Percentiles rank a stretch among this genome's conserved stretches.
phyloP scores from a whole-genome alignment of 2,113 vertebrate genomes.

The Leucopternis melanops region DNA sequence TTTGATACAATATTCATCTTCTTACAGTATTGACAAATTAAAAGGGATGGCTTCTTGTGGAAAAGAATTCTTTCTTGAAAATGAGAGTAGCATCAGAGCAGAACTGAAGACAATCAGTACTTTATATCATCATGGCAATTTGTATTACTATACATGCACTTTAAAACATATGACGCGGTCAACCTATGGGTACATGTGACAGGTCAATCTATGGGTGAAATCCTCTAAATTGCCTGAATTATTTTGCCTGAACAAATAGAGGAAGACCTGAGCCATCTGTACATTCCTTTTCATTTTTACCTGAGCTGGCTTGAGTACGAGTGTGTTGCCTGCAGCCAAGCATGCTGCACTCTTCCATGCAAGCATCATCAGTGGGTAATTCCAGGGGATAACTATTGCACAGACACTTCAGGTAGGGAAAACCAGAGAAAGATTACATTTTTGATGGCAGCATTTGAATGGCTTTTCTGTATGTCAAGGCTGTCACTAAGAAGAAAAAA shows the following conservation, averaged over 20 bases:
- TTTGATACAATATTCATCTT: background rate
- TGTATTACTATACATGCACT: background rate
- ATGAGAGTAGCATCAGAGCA: background rate
- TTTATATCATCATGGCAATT: background rate
- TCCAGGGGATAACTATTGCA: slow-evolving; percentile 84
- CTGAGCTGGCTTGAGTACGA: slow-evolving; percentile 82
- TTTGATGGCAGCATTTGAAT: background rate
- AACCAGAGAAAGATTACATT: background rate
- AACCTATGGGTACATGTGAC: background rate
- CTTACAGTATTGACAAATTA: background rate
- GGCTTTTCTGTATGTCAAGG: background rate
- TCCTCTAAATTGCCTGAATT: background rate
- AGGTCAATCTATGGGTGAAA: background rate
- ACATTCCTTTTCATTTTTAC: slow-evolving; percentile 29
- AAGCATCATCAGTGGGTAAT: slow-evolving; percentile 85
- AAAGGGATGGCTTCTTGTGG: background rate
- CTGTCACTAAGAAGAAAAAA: background rate
- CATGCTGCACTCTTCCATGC: slow-evolving; percentile 83
- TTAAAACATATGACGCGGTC: background rate
- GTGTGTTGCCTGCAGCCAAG: slow-evolving; percentile 80
- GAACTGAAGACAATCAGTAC: background rate
- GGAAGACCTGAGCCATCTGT: background rate
- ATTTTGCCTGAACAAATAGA: background rate
- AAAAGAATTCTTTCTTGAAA: background rate
- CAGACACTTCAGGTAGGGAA: slow-evolving; percentile 69